Percentiles rank a stretch among this genome's conserved stretches.
Conservation (phyloP, 92 coral and sea anemone species). For the Blastomussa wellsi region DNA sequence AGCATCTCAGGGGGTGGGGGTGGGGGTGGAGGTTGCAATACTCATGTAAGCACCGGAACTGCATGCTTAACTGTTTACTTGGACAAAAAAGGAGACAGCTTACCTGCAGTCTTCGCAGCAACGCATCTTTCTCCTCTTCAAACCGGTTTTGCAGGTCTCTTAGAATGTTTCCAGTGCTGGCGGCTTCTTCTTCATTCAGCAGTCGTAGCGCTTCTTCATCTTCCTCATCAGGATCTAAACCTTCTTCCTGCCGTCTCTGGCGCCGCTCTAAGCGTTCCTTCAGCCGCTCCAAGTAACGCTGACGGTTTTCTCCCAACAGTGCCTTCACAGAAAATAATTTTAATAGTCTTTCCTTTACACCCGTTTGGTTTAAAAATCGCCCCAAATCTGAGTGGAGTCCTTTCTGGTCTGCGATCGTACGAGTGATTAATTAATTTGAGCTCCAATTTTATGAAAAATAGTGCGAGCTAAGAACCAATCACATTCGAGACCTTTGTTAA, state of each 20-base stretch:
- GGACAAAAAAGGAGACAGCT: not conserved
- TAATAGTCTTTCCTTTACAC: no score
- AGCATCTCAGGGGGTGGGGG: no score
- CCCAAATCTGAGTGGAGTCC: not conserved
- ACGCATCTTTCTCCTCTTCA: conserved; percentile 89
- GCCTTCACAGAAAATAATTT: conserved; percentile 46
- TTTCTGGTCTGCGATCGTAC: no score
- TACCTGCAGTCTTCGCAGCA: conserved; percentile 87
- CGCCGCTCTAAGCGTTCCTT: conserved; percentile 83
- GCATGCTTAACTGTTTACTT: not conserved
- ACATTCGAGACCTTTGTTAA: no score
- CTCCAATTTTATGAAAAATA: no score
- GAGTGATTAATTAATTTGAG: no score
- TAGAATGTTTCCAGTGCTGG: conserved; percentile 84
- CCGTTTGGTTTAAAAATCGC: not conserved
- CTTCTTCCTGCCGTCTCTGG: conserved; percentile 73
- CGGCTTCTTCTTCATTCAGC: conserved; percentile 79
- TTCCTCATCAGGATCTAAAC: conserved; percentile 89
- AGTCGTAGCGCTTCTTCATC: conserved; percentile 81
- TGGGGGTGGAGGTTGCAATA: no score
- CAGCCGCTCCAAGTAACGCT: conserved; percentile 79
- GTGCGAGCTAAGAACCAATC: no score
- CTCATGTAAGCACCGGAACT: no score
- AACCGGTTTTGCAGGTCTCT: conserved; percentile 94
- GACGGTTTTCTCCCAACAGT: conserved; percentile 91